Evolutionary conservation across 2,113 vertebrate genomes (phyloP).

Genomic region (Notechis scutatus): DNA sequence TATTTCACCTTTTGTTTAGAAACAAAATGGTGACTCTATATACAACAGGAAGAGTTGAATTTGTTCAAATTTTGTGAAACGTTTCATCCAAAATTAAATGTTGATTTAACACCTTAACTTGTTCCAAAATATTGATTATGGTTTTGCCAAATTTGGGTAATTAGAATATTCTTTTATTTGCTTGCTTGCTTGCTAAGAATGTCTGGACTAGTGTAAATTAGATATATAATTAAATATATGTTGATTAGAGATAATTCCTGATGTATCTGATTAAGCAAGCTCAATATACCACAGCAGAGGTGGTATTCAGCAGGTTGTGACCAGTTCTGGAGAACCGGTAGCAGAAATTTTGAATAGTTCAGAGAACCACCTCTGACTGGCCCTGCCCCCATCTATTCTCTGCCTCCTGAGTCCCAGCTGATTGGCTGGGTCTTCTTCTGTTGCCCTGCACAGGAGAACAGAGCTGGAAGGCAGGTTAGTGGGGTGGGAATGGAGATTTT

Average conservation of each 20-base stretch:
- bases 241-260: background rate
- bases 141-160: background rate
- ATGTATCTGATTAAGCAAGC: background rate
- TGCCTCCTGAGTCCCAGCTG: too few relatives aligned
- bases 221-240: background rate
- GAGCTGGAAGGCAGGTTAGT: too few relatives aligned
- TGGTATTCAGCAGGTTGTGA: too few relatives aligned
- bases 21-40: constrained; percentile 29
- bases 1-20: background rate
- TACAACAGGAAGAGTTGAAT: background rate
- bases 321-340: too few relatives aligned
- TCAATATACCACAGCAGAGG: background rate
- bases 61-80: background rate
- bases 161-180: background rate
- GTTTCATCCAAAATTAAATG: background rate
- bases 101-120: background rate
- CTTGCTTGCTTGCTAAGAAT: background rate
- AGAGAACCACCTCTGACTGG: too few relatives aligned
- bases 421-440: too few relatives aligned
- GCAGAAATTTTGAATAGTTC: too few relatives aligned
- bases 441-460: too few relatives aligned
- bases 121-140: background rate
- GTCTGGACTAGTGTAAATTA: background rate
- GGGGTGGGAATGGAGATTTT: too few relatives aligned
- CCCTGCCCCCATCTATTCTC: too few relatives aligned